A percentile compares a stretch with the other conserved stretches of the same genome.
phyloP scores from a whole-genome alignment of 92 coral and sea anemone genomes.

The Bergia sp. region DNA sequence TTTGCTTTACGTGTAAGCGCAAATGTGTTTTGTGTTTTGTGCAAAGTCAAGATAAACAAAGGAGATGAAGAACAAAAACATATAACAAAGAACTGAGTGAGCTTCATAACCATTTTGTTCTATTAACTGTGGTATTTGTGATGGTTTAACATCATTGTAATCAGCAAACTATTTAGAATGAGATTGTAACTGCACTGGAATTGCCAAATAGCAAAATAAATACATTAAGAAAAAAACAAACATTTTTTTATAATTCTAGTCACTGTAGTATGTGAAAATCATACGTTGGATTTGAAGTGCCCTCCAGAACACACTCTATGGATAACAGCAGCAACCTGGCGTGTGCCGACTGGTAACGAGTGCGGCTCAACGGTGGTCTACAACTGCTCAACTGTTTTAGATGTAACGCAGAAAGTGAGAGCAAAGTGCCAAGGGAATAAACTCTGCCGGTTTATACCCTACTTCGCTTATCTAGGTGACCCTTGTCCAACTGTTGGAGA shows the following conservation, averaged over 20 bases:
- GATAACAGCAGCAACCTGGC: constrained; percentile 32
- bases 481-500: background rate
- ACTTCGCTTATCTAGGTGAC: background rate
- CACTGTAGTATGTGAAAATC: background rate
- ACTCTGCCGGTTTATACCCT: background rate
- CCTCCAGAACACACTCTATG: constrained; percentile 10
- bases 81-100: too few species aligned
- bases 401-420: constrained; percentile 21
- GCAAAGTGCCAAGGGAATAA: constrained; percentile 37
- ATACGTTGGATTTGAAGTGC: background rate
- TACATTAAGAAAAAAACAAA: background rate
- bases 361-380: background rate
- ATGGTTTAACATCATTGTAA: too few species aligned
- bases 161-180: background rate
- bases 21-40: too few species aligned
- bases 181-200: background rate
- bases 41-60: too few species aligned
- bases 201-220: background rate
- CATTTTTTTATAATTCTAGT: background rate
- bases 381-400: background rate
- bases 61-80: too few species aligned
- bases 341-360: background rate
- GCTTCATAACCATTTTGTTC: too few species aligned
- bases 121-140: too few species aligned
- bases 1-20: too few species aligned